Conservation (phyloP, 2,797 vertebrate genomes). For the Sebastes reedi region DNA sequence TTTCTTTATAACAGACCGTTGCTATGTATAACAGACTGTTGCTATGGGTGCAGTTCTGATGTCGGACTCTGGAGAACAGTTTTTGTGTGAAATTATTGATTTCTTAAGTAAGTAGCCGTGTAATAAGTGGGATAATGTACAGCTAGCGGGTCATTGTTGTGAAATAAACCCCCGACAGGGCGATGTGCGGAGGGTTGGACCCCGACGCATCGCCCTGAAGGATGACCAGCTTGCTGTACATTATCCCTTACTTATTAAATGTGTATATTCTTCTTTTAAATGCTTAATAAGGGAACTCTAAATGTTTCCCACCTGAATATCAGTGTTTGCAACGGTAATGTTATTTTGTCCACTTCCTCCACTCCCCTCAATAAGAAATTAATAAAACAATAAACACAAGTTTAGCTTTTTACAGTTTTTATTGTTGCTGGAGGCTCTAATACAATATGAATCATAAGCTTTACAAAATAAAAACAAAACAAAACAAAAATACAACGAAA, state of each 20-base stretch:
- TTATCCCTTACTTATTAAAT: neutral
- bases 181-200: too few species aligned
- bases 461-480: conserved; percentile 85
- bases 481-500: conserved; percentile 73
- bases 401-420: conserved; percentile 82
- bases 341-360: neutral
- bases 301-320: neutral
- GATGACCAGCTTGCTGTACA: too few species aligned
- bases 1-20: too few species aligned
- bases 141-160: too few species aligned
- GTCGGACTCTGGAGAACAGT: too few species aligned
- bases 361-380: neutral
- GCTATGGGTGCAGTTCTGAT: too few species aligned
- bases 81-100: too few species aligned
- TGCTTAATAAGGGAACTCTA: neutral
- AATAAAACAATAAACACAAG: neutral
- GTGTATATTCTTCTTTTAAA: neutral
- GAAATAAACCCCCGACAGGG: too few species aligned
- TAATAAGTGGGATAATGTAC: too few species aligned
- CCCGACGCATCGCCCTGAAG: too few species aligned
- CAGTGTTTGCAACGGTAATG: neutral
- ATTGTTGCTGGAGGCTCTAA: conserved; percentile 90
- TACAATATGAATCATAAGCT: conserved; percentile 87
- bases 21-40: too few species aligned
- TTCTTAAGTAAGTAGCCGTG: too few species aligned